Percentiles rank a stretch among this genome's conserved stretches.
Evolutionary conservation across 2,888 invertebrate genomes (phyloP).

Genomic region (Siphlonurus alternatus): DNA sequence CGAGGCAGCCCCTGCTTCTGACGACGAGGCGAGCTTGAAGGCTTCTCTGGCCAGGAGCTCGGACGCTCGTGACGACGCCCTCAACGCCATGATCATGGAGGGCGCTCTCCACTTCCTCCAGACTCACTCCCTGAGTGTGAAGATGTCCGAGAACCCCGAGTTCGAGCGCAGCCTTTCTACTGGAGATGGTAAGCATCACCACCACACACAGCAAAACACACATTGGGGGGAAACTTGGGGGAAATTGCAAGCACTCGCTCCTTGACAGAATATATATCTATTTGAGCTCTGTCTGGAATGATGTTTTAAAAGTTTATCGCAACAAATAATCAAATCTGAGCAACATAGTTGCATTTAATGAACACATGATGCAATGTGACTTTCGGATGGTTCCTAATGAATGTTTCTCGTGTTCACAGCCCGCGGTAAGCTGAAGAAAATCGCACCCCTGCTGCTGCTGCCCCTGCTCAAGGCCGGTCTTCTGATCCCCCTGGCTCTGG

Average conservation of each 20-base stretch:
- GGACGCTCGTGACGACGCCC: conserved; percentile 50
- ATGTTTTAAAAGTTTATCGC: too few relatives aligned
- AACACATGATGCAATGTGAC: too few relatives aligned
- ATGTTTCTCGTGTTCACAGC: conserved; percentile 18
- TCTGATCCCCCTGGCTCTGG: conserved; percentile 64
- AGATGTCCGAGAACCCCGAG: conserved; percentile 52
- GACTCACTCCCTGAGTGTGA: conserved; percentile 60
- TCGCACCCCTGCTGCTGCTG: conserved; percentile 55
- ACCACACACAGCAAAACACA: conserved; percentile 10
- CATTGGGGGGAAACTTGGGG: background rate
- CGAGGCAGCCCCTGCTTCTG: conserved; percentile 22
- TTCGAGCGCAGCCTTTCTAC: conserved; percentile 40
- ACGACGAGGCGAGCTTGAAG: conserved; percentile 46
- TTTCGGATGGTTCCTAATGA: too few relatives aligned
- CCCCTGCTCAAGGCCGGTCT: conserved; percentile 66
- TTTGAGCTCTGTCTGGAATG: background rate
- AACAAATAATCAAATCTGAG: too few relatives aligned
- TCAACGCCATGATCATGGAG: conserved; percentile 58
- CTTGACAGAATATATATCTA: background rate
- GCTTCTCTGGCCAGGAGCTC: conserved; percentile 54
- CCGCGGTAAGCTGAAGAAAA: conserved; percentile 54
- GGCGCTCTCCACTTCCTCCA: conserved; percentile 57
- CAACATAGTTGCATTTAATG: too few relatives aligned
- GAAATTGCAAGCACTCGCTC: background rate
- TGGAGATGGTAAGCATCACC: conserved; percentile 27